Evolutionary conservation across 2,797 vertebrate species (phyloP).

Genomic region (Leptodon cayanensis): DNA sequence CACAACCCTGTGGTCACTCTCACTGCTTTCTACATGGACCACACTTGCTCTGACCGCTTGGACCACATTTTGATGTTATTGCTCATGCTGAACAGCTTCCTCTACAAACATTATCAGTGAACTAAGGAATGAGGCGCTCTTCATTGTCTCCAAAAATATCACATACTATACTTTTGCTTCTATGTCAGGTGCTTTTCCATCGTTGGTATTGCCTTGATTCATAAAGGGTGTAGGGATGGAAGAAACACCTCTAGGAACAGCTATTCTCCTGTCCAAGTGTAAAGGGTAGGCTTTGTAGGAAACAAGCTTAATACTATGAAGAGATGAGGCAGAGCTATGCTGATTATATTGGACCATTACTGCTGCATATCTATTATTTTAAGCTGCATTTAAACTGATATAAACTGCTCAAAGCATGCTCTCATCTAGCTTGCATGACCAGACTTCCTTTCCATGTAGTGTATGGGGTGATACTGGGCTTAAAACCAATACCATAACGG

Average conservation of each 20-base stretch:
- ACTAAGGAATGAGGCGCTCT: not conserved
- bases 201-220: not conserved
- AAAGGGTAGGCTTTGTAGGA: not conserved
- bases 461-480: not conserved
- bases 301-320: not conserved
- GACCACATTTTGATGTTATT: not conserved
- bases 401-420: not conserved
- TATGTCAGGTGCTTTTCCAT: not conserved
- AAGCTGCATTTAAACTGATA: not conserved
- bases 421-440: not conserved
- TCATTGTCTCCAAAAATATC: not conserved
- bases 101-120: not conserved
- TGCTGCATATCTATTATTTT: not conserved
- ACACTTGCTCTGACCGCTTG: not conserved
- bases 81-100: not conserved
- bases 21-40: not conserved
- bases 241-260: not conserved
- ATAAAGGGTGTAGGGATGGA: not conserved
- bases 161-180: not conserved
- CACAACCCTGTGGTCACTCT: not conserved
- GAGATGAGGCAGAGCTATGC: not conserved
- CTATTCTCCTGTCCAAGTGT: not conserved
- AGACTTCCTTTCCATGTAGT: not conserved
- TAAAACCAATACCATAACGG: not conserved
- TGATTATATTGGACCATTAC: not conserved